Conservation (phyloP, 1,140 invertebrate species). For the Drosophila setifemur region DNA sequence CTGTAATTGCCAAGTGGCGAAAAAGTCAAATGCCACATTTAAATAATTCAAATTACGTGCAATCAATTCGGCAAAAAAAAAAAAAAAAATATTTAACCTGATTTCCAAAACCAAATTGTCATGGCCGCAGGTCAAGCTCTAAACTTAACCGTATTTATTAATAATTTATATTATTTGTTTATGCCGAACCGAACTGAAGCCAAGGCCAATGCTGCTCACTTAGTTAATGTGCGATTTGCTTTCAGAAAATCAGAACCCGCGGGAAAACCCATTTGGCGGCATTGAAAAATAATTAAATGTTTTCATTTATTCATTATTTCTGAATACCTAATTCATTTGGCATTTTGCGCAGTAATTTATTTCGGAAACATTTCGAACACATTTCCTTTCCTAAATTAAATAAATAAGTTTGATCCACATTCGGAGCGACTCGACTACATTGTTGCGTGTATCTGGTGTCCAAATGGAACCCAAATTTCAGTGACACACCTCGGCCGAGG, state of each 20-base stretch:
- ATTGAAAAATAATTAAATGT: conserved; percentile 39
- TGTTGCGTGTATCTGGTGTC: conserved; percentile 49
- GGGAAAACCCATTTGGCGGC: conserved; percentile 24
- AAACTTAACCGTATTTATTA: conserved; percentile 36
- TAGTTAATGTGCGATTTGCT: conserved; percentile 34
- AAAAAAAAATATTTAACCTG: conserved; percentile 25
- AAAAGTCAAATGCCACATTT: conserved; percentile 58
- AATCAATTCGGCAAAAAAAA: conserved; percentile 56
- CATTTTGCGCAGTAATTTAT: conserved; percentile 21
- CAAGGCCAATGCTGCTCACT: conserved; percentile 41
- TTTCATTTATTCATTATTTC: neutral
- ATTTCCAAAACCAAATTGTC: conserved; percentile 32
- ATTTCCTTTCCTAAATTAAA: conserved; percentile 1
- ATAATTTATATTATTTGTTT: conserved; percentile 49
- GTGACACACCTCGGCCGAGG: conserved; percentile 22
- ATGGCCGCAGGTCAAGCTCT: conserved; percentile 31
- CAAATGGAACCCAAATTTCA: conserved; percentile 17
- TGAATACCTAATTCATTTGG: conserved; percentile 16
- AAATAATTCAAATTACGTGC: conserved; percentile 63
- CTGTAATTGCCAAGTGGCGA: conserved; percentile 41
- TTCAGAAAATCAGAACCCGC: conserved; percentile 35
- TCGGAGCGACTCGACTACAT: conserved; percentile 19
- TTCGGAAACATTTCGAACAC: neutral
- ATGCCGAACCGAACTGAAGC: conserved; percentile 13
- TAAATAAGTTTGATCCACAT: conserved; percentile 13